Conservation (phyloP, 92 coral and sea anemone species). For the Umimayanthus kanabou region DNA sequence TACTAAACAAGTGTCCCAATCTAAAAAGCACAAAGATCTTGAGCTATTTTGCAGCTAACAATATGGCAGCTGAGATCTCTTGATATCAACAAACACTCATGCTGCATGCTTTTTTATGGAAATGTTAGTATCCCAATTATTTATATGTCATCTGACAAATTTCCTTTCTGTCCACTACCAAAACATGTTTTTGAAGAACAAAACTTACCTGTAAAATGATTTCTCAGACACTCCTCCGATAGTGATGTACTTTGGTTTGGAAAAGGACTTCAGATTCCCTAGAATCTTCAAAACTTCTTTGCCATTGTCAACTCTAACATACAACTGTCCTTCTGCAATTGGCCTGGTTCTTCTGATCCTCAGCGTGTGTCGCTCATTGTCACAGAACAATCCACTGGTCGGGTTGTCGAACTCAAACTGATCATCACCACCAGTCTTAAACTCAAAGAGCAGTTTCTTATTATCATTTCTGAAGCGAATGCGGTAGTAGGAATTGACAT, state of each 20-base stretch:
- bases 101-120: too few species aligned
- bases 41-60: too few species aligned
- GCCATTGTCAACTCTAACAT: conserved; percentile 58
- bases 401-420: conserved; percentile 31
- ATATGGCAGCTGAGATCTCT: too few species aligned
- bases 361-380: conserved; percentile 56
- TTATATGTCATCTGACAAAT: too few species aligned
- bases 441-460: conserved; percentile 55
- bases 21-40: too few species aligned
- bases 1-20: too few species aligned
- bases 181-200: not conserved
- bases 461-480: conserved; percentile 38
- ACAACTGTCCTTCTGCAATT: conserved; percentile 36
- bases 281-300: not conserved
- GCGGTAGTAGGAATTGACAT: conserved; percentile 21
- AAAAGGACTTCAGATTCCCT: conserved; percentile 48
- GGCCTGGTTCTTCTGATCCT: conserved; percentile 57
- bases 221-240: conserved; percentile 58
- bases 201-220: conserved; percentile 25
- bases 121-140: too few species aligned
- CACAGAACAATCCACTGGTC: conserved; percentile 55
- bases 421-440: conserved; percentile 29
- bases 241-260: conserved; percentile 49
- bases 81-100: too few species aligned
- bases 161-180: not conserved